phyloP scores from a whole-genome alignment of 1,140 invertebrate genomes.

The Batillaria attramentaria region DNA sequence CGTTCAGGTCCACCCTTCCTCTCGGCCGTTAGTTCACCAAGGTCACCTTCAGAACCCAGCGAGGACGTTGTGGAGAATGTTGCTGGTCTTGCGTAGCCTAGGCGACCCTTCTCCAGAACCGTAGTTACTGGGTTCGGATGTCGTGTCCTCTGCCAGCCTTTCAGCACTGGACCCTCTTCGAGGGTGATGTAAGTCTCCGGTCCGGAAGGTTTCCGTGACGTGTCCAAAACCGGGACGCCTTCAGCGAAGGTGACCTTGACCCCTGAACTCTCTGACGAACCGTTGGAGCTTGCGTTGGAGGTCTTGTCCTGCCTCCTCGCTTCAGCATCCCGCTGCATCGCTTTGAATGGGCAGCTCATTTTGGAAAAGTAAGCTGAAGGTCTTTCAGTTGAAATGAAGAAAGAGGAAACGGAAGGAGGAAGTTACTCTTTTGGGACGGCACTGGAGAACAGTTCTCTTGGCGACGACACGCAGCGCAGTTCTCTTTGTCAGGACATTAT shows the following conservation, averaged over 20 bases:
- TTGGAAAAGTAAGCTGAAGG: no score
- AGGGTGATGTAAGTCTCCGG: slow-evolving; percentile 13
- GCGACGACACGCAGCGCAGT: no score
- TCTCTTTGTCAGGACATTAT: no score
- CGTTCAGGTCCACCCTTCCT: slow-evolving; percentile 52
- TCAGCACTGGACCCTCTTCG: slow-evolving; percentile 21
- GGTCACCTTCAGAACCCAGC: slow-evolving; percentile 49
- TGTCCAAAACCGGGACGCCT: slow-evolving; percentile 18
- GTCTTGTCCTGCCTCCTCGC: neutral
- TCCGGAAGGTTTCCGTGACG: neutral
- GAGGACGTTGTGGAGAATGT: slow-evolving; percentile 51
- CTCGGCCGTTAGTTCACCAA: slow-evolving; percentile 34
- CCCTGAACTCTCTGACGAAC: neutral
- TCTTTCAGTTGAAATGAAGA: no score
- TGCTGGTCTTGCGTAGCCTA: slow-evolving; percentile 49
- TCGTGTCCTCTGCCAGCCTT: slow-evolving; percentile 12
- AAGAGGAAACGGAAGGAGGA: no score
- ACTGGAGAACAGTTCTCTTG: no score
- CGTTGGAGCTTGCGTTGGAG: neutral
- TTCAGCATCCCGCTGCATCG: neutral
- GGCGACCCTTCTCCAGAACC: slow-evolving; percentile 39
- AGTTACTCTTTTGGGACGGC: no score
- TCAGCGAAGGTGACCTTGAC: slow-evolving; percentile 19
- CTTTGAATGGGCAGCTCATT: slow-evolving; percentile 33
- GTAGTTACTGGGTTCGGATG: slow-evolving; percentile 31